Conservation (phyloP, 2,113 vertebrate species). For the Coptodon bakossiorum region DNA sequence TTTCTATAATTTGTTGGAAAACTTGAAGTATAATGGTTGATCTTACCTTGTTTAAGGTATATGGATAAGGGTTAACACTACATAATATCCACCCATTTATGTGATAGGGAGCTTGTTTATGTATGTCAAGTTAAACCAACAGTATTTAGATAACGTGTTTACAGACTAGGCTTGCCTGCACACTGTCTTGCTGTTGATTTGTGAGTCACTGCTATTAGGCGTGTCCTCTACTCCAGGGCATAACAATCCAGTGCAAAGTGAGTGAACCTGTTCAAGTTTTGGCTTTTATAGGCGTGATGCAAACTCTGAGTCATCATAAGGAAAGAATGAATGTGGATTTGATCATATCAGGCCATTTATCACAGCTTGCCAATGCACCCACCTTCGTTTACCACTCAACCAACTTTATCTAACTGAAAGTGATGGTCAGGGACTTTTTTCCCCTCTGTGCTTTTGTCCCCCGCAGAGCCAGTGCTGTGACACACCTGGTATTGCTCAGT, state of each 20-base stretch:
- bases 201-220: constrained; percentile 45
- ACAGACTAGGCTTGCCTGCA: neutral
- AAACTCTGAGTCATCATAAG: constrained; percentile 32
- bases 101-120: neutral
- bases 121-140: neutral
- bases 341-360: neutral
- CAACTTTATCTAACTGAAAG: neutral
- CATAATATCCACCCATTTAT: neutral
- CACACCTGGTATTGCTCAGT: neutral
- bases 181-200: neutral
- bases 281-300: neutral
- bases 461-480: neutral
- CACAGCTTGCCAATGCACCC: neutral
- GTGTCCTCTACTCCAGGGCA: constrained; percentile 41
- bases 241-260: constrained; percentile 27
- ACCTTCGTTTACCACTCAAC: neutral
- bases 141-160: constrained; percentile 3
- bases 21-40: neutral
- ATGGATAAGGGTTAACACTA: neutral
- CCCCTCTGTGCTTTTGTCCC: neutral
- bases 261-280: constrained; percentile 65
- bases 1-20: neutral
- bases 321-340: neutral
- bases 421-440: neutral
- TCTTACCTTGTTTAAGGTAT: neutral